Evolutionary conservation across 1,140 invertebrate genomes (phyloP), one percentile per base, ranked within the genome.

Genomic region (Portunus trituberculatus): DNA sequence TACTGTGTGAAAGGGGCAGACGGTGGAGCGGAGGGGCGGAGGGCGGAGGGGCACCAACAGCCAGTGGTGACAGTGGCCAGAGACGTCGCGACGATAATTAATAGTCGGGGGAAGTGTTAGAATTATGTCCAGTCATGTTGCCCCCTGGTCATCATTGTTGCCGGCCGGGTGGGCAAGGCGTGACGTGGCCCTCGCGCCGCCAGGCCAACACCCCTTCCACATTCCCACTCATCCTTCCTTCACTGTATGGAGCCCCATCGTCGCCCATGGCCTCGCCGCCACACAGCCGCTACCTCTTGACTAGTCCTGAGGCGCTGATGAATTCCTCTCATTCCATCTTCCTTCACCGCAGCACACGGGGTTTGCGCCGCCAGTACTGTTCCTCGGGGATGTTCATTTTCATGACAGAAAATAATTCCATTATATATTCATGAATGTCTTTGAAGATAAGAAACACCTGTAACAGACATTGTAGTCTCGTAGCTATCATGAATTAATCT

Each of bases 41-140:
- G 8, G 25, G 84, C 39, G 4, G 86, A 88, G 86, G 28, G 28
- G 31, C 28, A 88, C 86, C 86, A 88, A 25, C 86, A 39, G 31
- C 86, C 86, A 31, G 45, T 89, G 20, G 46, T 45, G 39, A 89
- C 87, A 89, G 87, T 45, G 87, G 45, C 87, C 31, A 89, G 10
- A 89, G 87, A 89, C 87, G 87, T 12, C 39, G 4, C 25, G 14
- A 91, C 46, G 20, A 59, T 59, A 59, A 52, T 91, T 59, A 91
- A 91, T 91, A 52, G 89, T 59, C 89, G 20, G 46, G 46, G 89
- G 46, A 39, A 59, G 46, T 91, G 89, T 91, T 28, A 59, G 25
- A 25, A 59, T 91, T 59, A 32, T 91, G 89, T 91, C 48, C 89
- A 91, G 89, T 91, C 89, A 91, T 91, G 89, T 28, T 59, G 89